Base-by-base conservation (phyloP, 1,140 invertebrate species). In the honey bee (Apis mellifera) region DNA sequence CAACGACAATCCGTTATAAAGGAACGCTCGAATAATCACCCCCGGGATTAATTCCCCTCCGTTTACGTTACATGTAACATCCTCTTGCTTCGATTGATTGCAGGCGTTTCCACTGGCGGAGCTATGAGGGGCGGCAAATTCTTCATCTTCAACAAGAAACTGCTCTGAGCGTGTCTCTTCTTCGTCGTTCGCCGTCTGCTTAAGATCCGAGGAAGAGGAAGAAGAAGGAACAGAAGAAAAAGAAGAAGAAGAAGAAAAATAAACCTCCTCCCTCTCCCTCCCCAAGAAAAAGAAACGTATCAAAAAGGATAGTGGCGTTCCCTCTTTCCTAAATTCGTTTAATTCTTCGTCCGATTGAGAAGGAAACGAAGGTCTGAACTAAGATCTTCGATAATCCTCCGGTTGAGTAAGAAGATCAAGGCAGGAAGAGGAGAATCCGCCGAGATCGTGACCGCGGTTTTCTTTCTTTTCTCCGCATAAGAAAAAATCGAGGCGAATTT, bases 61-160 rank as follows among this genome's bases (percentile, higher is more conserved):
- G 26, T 26, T 26, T 42, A 7, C 5, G 32, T 42, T 32, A 42
- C 59, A 8, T 23, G 19, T 72, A 26, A 19, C 54, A 19, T 17
- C 2, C 9, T 69, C 23, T 75, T 71, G 8, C 42, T 82, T 74
- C 9, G 52, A 86, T 87, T 85, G 88, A 59, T 87, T 86, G 60
- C 83, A 88, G 78, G 77, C 42, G 57, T 71, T n/a, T 54, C 64
- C 23, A 52, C 50, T 65, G 72, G 52, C 54, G 70, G 48, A 80
- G 81, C 87, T 84, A 90, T 90, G 90, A 88, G 82, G 86, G 77
- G 86, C 52, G 86, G 81, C 72, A 91, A 89, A 65, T 88, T 86
- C 69, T 90, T 92, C 71, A 85, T 89, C 80, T 89, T 90, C 86
- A 88, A 92, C 60, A 87, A 90, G 71, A 89, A 90, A 80, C 78